Conservation (phyloP, 2,888 invertebrate genomes). For the Trissoscelio sp. region DNA sequence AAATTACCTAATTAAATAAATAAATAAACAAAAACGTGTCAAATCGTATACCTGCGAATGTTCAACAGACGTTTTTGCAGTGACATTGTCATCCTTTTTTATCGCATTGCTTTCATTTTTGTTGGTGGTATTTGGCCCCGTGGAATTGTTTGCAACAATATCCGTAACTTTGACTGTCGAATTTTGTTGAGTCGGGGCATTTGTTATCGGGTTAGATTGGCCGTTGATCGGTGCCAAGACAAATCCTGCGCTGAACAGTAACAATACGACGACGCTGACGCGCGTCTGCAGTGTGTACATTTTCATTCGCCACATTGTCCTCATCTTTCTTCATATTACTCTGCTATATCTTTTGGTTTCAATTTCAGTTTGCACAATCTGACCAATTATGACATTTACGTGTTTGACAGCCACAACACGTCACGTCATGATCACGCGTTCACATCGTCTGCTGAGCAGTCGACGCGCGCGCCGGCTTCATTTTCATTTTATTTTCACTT, state of each 20-base stretch:
- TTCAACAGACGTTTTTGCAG: not conserved
- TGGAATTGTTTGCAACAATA: not conserved
- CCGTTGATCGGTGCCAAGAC: slow-evolving; percentile 18
- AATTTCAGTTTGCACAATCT: not conserved
- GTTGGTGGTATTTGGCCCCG: not conserved
- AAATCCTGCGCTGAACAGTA: slow-evolving; percentile 34
- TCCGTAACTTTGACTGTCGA: not conserved
- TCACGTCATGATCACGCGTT: slow-evolving; percentile 8
- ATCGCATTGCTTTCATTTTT: not conserved
- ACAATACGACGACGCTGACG: slow-evolving; percentile 18
- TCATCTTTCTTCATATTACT: slow-evolving; percentile 47
- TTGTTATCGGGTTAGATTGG: slow-evolving; percentile 23
- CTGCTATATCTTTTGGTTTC: not conserved
- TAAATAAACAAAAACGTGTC: too few relatives aligned
- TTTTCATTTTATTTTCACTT: too few relatives aligned
- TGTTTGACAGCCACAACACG: slow-evolving; percentile 4
- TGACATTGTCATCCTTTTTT: slow-evolving; percentile 19
- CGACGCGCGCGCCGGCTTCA: too few relatives aligned
- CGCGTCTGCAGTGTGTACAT: slow-evolving; percentile 13
- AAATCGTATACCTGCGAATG: slow-evolving; percentile 3
- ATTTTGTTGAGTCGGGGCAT: not conserved
- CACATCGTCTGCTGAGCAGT: slow-evolving; percentile 23
- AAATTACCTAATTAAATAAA: too few relatives aligned
- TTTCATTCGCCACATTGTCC: slow-evolving; percentile 13
- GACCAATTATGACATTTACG: slow-evolving; percentile 15